Conservation (phyloP, 2,113 vertebrate species). For the Pantherophis guttatus region DNA sequence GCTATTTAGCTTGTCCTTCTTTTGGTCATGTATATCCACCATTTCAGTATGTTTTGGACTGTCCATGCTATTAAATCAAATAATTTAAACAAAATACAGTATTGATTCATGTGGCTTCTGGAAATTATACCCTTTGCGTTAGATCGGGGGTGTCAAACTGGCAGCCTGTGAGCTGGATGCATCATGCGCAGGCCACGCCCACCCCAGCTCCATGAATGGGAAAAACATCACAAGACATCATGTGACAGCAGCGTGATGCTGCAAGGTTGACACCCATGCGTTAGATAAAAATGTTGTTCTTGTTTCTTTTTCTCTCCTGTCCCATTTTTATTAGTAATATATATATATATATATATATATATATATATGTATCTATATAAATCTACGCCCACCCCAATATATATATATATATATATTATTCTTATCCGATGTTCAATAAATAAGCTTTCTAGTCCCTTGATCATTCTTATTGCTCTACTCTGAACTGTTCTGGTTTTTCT, state of each 20-base stretch:
- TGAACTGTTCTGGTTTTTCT: not conserved
- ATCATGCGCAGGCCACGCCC: too few species aligned
- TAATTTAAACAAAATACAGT: not conserved
- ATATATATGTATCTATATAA: too few species aligned
- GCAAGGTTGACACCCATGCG: too few species aligned
- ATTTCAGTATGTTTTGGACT: not conserved
- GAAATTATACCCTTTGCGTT: not conserved
- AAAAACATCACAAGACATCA: too few species aligned
- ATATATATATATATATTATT: not conserved
- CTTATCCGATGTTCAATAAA: not conserved
- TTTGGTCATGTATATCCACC: not conserved
- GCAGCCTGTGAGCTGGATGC: too few species aligned
- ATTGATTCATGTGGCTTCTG: not conserved
- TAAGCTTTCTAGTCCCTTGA: not conserved
- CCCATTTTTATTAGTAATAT: not conserved
- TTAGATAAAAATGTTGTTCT: not conserved
- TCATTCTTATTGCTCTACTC: not conserved
- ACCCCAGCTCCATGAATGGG: too few species aligned
- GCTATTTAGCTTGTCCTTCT: not conserved
- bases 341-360: too few species aligned
- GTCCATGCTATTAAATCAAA: not conserved
- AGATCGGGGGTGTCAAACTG: too few species aligned
- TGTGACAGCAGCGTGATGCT: too few species aligned
- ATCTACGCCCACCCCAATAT: too few species aligned
- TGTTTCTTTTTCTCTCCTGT: not conserved